Evolutionary conservation across 2,113 vertebrate genomes (phyloP).

Genomic region (Spermophilus dauricus): DNA sequence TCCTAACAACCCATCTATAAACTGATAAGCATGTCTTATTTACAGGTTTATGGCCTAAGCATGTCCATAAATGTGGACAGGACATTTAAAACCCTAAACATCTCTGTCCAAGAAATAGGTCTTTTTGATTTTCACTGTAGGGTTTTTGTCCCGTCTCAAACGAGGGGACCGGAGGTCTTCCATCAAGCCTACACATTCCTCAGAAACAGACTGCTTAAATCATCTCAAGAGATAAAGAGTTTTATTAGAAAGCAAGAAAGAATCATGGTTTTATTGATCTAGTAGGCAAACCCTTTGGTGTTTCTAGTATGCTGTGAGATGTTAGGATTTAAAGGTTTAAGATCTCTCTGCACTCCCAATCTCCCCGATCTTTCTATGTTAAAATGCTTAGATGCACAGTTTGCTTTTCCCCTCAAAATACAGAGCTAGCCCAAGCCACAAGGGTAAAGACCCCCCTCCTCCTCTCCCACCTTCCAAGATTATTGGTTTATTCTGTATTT

Average conservation of each 20-base stretch:
- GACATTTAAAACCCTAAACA: neutral
- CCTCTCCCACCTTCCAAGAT: slow-evolving; percentile 27
- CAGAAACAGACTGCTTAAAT: neutral
- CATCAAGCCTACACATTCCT: fast-evolving
- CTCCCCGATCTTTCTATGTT: neutral
- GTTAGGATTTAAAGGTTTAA: neutral
- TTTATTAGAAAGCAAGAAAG: neutral
- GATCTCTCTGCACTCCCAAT: neutral
- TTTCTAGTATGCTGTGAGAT: neutral
- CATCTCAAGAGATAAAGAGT: neutral
- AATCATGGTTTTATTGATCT: neutral
- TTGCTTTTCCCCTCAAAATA: slow-evolving; percentile 29
- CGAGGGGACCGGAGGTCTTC: neutral
- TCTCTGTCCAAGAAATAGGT: slow-evolving; percentile 13
- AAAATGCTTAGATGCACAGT: neutral
- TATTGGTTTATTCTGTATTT: slow-evolving; percentile 72
- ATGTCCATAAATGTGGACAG: neutral
- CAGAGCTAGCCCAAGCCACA: neutral
- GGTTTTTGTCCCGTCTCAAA: neutral
- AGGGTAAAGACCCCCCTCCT: neutral
- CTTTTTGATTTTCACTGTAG: neutral
- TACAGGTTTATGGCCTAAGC: neutral
- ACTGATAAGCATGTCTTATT: neutral
- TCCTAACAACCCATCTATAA: neutral
- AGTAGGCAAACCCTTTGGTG: neutral